Base-by-base conservation (phyloP, 2,888 invertebrate genomes). In the Lymantria dispar region DNA sequence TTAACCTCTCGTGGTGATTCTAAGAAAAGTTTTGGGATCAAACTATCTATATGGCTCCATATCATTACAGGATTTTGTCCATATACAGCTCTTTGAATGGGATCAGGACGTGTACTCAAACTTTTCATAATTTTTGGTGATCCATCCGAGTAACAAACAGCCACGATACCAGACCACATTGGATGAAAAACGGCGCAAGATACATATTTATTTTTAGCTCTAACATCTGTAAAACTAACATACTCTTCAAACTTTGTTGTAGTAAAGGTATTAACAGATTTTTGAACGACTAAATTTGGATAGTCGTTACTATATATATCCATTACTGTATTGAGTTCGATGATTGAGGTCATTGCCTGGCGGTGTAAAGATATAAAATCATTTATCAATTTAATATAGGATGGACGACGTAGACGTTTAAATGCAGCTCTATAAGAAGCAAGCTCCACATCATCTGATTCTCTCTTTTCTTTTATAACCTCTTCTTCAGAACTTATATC, bases 1-100 rank as follows among this genome's bases (percentile, higher is more conserved):
- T 93, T 93, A 0, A 95, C 93, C 81, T 95, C 95, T 39, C 95
- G 88, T 0, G 94, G 93, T 3, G 94, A 87, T 73, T 95, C 93
- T 47, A 96, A 90, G 63, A 94, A 93, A 40, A 96, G 78, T 82
- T 95, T 95, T 14, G 95, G 95, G 29, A 92, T 84, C 2, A 96
- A 80, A 48, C 93, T 93, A 63, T 96, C 95, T 30, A 92, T 89
- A 57, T 95, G 94, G 60, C 95, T 95, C 96, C 96, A 96, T 60
- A 96, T 90, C 54, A 96, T 85, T 0, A 95, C 94, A 0, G 94
- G 93, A 76, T 95, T 94, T 2, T 92, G 77, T 3, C 93, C 93
- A 48, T 94, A 92, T 0, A 93, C 92, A 0, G 94, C 92, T 65
- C 92, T 83, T 72, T 92, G 87, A 15, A 93, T 90, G 0, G 83